A percentile compares a stretch with the other conserved stretches of the same genome.
These are phyloP conservation scores for Graphium colonna DNA, from an alignment of 2,888 invertebrate species.

Conservation along the genomic window DNA sequence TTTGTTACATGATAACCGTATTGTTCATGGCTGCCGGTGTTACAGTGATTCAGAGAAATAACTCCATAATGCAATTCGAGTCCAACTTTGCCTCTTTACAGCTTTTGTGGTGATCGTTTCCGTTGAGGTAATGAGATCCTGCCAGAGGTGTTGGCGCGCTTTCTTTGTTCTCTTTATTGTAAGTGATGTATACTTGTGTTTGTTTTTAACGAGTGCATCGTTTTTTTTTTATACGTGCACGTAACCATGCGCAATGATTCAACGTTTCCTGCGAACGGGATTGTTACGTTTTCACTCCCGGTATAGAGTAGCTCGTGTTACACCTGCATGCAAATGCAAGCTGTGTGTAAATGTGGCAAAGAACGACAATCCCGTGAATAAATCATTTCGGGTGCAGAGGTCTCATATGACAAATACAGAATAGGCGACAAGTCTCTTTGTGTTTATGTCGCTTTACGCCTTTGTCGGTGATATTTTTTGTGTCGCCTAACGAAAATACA, in stretches of 20 bases:
- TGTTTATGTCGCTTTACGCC: background rate
- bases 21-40: slow-evolving; percentile 3
- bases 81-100: background rate
- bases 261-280: background rate
- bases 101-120: background rate
- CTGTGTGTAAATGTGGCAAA: background rate
- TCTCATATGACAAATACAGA: background rate
- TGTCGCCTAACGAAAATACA: background rate
- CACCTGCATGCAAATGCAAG: background rate
- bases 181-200: too few species aligned
- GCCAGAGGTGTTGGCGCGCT: background rate
- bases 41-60: slow-evolving; percentile 13
- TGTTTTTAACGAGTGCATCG: too few species aligned
- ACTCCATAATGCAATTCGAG: slow-evolving; percentile 1
- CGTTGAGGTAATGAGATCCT: background rate
- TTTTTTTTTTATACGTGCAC: background rate
- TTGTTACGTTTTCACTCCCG: background rate
- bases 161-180: background rate
- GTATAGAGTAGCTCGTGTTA: background rate
- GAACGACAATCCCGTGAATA: background rate
- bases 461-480: background rate
- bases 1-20: slow-evolving; percentile 11
- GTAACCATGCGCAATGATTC: background rate
- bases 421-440: background rate
- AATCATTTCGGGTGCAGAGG: background rate